These are phyloP conservation scores for Nematolebias whitei DNA, from an alignment of 2,113 vertebrate genomes.

Conservation along the genomic window DNA sequence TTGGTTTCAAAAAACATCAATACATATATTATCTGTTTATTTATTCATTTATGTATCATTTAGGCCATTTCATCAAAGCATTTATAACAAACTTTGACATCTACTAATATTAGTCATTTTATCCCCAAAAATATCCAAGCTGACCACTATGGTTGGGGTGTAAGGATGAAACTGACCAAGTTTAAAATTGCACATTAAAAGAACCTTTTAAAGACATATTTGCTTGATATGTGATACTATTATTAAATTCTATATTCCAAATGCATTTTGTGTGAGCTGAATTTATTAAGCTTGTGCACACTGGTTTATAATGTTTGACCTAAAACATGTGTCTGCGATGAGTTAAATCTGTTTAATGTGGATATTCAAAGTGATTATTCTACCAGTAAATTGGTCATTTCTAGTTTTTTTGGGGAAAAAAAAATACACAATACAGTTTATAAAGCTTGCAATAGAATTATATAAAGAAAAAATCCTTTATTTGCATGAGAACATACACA, in stretches of 20 bases:
- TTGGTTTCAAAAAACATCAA: too few relatives aligned
- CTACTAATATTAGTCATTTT: too few relatives aligned
- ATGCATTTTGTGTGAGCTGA: background rate
- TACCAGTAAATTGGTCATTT: background rate
- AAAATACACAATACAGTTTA: background rate
- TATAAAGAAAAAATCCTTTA: background rate
- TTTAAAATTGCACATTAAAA: too few relatives aligned
- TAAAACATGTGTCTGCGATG: background rate
- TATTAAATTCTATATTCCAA: slow-evolving; percentile 2
- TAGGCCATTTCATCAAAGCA: too few relatives aligned
- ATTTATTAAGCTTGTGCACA: background rate
- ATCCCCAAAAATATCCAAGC: background rate
- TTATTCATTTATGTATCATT: too few relatives aligned
- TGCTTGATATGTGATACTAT: background rate
- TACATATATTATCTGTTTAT: too few relatives aligned
- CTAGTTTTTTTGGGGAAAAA: slow-evolving; percentile 6
- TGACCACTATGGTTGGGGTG: background rate
- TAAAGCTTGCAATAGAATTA: background rate
- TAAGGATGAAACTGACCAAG: background rate
- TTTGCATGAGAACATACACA: background rate
- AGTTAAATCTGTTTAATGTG: background rate
- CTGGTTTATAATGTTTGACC: slow-evolving; percentile 1
- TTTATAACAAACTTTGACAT: too few relatives aligned
- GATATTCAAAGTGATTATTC: background rate
- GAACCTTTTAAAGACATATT: background rate